Conservation (phyloP, 1,140 invertebrate species). For the Melipona quadrifasciata region DNA sequence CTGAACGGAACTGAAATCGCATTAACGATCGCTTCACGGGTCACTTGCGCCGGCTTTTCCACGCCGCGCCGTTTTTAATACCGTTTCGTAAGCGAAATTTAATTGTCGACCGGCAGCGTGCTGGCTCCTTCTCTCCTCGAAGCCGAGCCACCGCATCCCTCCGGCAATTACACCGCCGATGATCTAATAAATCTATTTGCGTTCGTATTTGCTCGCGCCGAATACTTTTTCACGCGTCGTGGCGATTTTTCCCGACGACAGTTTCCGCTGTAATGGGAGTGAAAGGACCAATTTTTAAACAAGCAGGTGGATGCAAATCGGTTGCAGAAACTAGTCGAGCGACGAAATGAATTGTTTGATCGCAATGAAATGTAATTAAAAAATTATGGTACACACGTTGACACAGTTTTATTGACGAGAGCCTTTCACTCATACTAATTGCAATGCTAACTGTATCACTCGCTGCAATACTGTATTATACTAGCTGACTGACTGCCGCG, state of each 20-base stretch:
- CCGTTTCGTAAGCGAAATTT: constrained; percentile 2
- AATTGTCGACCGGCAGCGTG: constrained; percentile 18
- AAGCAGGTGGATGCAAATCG: too few relatives aligned
- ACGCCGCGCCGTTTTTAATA: constrained; percentile 33
- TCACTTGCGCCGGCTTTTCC: constrained; percentile 45
- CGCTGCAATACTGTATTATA: too few relatives aligned
- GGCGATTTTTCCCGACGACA: background rate
- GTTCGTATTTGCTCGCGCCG: background rate
- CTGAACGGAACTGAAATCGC: constrained; percentile 58
- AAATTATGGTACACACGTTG: too few relatives aligned
- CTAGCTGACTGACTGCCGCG: too few relatives aligned
- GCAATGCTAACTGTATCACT: too few relatives aligned
- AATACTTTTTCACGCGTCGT: background rate
- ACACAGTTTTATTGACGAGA: too few relatives aligned
- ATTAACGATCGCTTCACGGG: constrained; percentile 58
- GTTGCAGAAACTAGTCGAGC: background rate
- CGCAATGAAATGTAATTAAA: background rate
- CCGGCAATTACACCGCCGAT: background rate
- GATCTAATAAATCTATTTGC: constrained; percentile 26
- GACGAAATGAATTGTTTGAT: constrained; percentile 22
- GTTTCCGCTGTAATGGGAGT: background rate
- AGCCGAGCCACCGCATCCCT: background rate
- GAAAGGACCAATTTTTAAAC: background rate
- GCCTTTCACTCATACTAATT: too few relatives aligned
- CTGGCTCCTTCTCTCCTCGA: background rate